phyloP scores from a whole-genome alignment of 1,140 invertebrate genomes.

The Proales similis region DNA sequence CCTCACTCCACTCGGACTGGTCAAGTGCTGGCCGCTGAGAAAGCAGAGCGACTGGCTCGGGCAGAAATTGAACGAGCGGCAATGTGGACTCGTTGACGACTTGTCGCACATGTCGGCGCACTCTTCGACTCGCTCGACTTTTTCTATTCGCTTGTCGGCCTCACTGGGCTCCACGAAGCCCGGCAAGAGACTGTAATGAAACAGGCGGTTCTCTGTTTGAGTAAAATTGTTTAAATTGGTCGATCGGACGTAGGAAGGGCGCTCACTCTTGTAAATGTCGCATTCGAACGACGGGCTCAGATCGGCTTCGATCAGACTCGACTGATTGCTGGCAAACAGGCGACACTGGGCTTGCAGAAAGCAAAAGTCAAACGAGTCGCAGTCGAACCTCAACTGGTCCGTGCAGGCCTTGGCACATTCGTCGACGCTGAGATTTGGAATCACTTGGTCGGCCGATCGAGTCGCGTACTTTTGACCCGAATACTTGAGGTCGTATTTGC shows the following conservation, averaged over 20 bases:
- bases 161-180: not conserved
- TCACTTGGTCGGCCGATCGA: too few species aligned
- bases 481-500: too few species aligned
- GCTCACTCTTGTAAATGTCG: slow-evolving; percentile 35
- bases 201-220: slow-evolving; percentile 20
- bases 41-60: slow-evolving; percentile 2
- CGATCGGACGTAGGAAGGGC: not conserved
- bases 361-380: slow-evolving; percentile 33
- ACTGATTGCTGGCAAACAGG: not conserved
- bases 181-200: slow-evolving; percentile 28
- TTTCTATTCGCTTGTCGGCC: slow-evolving; percentile 3
- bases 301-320: not conserved
- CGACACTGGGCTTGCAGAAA: slow-evolving; percentile 29
- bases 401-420: slow-evolving; percentile 35
- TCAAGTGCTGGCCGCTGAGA: slow-evolving; percentile 12
- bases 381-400: slow-evolving; percentile 33
- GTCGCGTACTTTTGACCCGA: too few species aligned
- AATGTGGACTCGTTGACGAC: not conserved
- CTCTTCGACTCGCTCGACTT: slow-evolving; percentile 2
- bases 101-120: slow-evolving; percentile 23
- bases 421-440: too few species aligned
- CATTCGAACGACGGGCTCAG: slow-evolving; percentile 21
- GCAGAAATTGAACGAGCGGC: slow-evolving; percentile 34
- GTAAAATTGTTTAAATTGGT: not conserved
- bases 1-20: not conserved